Evolutionary conservation across 2,113 vertebrate species (phyloP), one percentile per base, ranked within the genome.

Genomic region (Glaucidium brasilianum): DNA sequence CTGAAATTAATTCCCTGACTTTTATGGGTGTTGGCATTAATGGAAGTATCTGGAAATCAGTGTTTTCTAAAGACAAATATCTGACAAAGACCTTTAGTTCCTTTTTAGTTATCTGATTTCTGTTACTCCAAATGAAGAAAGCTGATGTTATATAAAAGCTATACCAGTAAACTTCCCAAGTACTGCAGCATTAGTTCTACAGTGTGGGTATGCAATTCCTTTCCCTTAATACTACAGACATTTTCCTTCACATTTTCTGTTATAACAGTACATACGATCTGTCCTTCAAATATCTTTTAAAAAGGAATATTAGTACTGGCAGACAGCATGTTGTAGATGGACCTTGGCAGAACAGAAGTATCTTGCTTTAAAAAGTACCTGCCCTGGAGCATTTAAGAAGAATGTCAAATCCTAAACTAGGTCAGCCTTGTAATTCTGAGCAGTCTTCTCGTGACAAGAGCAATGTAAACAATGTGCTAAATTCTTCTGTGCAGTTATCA

Each of bases 331-430:
- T 15, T 94, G 55, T 94, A 60, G 73, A 85, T 62, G 26, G 67
- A 92, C 71, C 32, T 73, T 62, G 50, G 71, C 74, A 94, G 45
- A 92, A 71, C 19, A 81, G 47, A 85, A 92, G 11, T 56, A 41
- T 91, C 73, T 94, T 90, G 45, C 45, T 79, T 91, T 12, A 88
- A 73, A 78, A 94, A 17, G 58, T 63, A 76, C 80, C 73, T 96
- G 43, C 71, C 91, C 69, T 66, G 3, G 6, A 91, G 89, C 62
- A 5, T 69, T 88, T 79, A 22, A 34, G 26, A 92, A 82, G 92
- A 95, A 96, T 83, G 71, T 77, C 69, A 96, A 84, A 53, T 29
- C 16, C 62, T 73, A 49, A 96, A 95, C 58, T 91, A 91, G 95
- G 96, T 95, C 91, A 95, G 49, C 77, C 41, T 87, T 73, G 45